A percentile compares a stretch with the other conserved stretches of the same genome.
Evolutionary conservation across 2,888 invertebrate species (phyloP).

Genomic region (Cepaea hortensis): DNA sequence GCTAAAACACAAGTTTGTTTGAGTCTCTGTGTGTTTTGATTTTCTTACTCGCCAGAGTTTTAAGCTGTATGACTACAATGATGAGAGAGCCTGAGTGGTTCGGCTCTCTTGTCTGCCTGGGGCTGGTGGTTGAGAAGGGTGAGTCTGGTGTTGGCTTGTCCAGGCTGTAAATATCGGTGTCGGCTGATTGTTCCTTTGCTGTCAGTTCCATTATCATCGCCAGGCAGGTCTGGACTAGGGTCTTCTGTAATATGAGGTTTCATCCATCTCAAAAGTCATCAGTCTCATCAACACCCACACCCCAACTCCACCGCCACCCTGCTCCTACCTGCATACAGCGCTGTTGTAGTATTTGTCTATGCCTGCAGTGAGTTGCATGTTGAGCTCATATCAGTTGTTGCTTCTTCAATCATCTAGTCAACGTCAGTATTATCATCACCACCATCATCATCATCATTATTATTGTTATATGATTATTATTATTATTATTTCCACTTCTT

Average conservation of each 20-base stretch:
- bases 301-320: not conserved
- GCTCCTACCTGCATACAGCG: not conserved
- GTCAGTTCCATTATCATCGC: not conserved
- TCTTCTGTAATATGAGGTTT: not conserved
- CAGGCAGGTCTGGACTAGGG: conserved; percentile 7
- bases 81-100: conserved; percentile 34
- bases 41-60: conserved; percentile 43
- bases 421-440: not conserved
- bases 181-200: conserved; percentile 32
- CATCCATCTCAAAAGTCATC: not conserved
- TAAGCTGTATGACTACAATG: conserved; percentile 48
- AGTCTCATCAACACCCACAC: not conserved
- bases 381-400: conserved; percentile 28
- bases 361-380: conserved; percentile 33
- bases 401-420: conserved; percentile 26
- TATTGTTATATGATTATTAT: not conserved
- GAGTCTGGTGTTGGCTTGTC: conserved; percentile 18
- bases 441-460: not conserved
- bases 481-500: not conserved
- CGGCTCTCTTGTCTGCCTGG: not conserved
- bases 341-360: conserved; percentile 27
- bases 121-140: conserved; percentile 23
- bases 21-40: conserved; percentile 16
- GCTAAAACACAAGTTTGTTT: conserved; percentile 4
- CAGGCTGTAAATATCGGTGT: not conserved